Percentiles rank a stretch among this genome's conserved stretches.
Conservation (phyloP, 2,888 invertebrate genomes). For the Aspidiotus rigidus region DNA sequence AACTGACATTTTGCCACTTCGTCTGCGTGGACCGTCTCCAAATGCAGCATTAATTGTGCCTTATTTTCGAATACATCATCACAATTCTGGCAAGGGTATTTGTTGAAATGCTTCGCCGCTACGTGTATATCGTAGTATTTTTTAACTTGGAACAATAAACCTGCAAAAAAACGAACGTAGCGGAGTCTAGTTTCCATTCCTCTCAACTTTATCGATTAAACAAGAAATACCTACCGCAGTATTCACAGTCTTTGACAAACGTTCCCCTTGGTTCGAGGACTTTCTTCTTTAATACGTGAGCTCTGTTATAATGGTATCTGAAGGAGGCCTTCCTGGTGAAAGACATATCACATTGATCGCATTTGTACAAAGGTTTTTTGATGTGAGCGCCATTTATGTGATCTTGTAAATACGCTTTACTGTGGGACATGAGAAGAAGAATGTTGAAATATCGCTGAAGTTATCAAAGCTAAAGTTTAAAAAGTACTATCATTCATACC, state of each 20-base stretch:
- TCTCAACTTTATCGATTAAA: background rate
- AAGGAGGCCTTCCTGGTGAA: constrained; percentile 17
- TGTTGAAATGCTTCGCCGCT: constrained; percentile 19
- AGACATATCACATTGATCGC: constrained; percentile 23
- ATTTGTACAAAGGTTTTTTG: constrained; percentile 18
- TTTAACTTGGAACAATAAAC: constrained; percentile 20
- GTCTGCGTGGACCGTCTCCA: constrained; percentile 8
- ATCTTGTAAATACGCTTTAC: constrained; percentile 21
- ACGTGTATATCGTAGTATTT: constrained; percentile 29
- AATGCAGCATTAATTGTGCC: constrained; percentile 1
- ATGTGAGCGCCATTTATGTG: constrained; percentile 29
- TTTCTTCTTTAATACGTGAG: constrained; percentile 23
- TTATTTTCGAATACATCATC: constrained; percentile 18
- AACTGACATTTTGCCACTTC: constrained; percentile 2
- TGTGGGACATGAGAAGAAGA: background rate
- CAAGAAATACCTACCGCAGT: constrained; percentile 14
- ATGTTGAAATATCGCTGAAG: background rate
- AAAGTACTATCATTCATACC: constrained; percentile 3
- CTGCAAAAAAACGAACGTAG: constrained; percentile 5
- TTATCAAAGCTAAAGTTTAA: background rate
- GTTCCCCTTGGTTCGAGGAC: constrained; percentile 26
- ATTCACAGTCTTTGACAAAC: constrained; percentile 28
- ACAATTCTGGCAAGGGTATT: constrained; percentile 15
- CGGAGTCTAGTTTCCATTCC: background rate
- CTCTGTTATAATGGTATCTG: constrained; percentile 27